Conservation (phyloP, 2,888 invertebrate genomes). For the Epistrophe grossulariae region DNA sequence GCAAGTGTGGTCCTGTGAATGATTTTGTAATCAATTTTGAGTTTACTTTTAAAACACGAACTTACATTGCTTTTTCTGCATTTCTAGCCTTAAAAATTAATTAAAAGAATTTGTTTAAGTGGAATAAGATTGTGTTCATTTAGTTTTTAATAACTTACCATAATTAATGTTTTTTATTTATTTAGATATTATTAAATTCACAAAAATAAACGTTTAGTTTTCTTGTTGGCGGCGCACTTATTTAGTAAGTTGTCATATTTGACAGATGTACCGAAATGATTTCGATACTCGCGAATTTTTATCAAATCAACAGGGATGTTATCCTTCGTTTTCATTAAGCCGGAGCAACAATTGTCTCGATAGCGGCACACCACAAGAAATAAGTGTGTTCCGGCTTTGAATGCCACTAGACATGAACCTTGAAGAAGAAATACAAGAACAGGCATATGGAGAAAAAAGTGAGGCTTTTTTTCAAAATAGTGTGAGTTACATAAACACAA, state of each 20-base stretch:
- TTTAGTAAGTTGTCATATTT: not conserved
- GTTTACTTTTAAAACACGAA: constrained; percentile 77
- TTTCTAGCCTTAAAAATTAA: constrained; percentile 92
- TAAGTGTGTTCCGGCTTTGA: no score
- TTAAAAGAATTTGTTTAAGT: not conserved
- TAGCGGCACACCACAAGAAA: no score
- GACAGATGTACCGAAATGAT: not conserved
- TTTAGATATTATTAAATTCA: not conserved
- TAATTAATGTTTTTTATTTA: constrained; percentile 9
- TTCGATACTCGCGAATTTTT: not conserved
- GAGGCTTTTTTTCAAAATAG: no score
- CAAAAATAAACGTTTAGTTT: constrained; percentile 4
- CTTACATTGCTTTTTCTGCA: constrained; percentile 99
- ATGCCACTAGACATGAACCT: no score
- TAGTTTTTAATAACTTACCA: constrained; percentile 27
- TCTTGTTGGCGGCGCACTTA: no score
- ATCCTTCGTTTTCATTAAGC: no score
- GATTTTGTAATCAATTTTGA: not conserved
- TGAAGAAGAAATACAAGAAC: no score
- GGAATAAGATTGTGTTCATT: not conserved
- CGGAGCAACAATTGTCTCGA: no score
- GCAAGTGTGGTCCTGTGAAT: constrained; percentile 94
- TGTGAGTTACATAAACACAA: no score
- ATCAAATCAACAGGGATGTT: not conserved
- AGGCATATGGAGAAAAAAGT: no score